phyloP scores from a whole-genome alignment of 2,888 invertebrate species.

The Chaitophorus viminalis region DNA sequence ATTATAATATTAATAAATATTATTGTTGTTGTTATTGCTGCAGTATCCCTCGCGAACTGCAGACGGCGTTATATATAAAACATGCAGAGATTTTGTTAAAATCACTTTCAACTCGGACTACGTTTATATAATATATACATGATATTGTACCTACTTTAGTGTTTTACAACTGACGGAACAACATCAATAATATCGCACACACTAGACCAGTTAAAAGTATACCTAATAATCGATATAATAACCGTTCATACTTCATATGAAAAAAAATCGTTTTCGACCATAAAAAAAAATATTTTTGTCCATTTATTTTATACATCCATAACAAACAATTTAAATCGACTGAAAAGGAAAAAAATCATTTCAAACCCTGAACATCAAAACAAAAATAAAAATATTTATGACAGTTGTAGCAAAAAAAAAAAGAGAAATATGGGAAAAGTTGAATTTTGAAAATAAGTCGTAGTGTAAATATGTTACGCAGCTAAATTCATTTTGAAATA shows the following conservation, averaged over 20 bases:
- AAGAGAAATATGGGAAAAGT: background rate
- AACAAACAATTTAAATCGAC: background rate
- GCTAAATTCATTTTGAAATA: background rate
- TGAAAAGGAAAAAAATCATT: no score
- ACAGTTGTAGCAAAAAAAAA: background rate
- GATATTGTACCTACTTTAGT: no score
- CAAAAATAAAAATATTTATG: background rate
- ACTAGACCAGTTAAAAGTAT: background rate
- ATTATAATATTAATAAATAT: slow-evolving; percentile 21
- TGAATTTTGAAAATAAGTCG: no score
- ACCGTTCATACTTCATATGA: no score
- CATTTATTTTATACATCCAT: background rate
- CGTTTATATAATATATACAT: no score
- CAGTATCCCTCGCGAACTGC: background rate
- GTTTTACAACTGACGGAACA: no score
- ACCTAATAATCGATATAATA: background rate
- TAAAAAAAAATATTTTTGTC: background rate
- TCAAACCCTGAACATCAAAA: no score
- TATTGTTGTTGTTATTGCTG: background rate
- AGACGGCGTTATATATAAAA: background rate
- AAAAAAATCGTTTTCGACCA: background rate
- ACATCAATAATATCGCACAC: background rate
- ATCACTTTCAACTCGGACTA: background rate
- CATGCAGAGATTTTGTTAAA: background rate
- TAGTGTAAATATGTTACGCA: background rate